These are phyloP conservation scores for Scaptomyza reducta DNA, from an alignment of 2,888 invertebrate species.

Conservation along the genomic window DNA sequence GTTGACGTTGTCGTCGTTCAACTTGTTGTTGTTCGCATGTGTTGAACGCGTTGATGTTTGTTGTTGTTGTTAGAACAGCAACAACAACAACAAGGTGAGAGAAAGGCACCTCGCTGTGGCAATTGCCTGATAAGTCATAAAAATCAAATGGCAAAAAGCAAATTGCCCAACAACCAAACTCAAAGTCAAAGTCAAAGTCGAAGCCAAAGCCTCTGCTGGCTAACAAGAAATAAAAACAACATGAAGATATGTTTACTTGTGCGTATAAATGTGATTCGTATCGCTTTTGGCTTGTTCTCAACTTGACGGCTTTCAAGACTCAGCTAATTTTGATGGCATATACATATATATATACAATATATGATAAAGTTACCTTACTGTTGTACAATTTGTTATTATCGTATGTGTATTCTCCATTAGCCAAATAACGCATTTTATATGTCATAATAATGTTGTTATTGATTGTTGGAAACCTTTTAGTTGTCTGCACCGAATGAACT, in stretches of 20 bases:
- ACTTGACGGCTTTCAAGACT: constrained; percentile 49
- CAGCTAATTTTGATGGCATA: constrained; percentile 58
- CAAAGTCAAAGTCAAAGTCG: constrained; percentile 22
- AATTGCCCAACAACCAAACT: constrained; percentile 6
- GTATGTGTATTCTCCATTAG: constrained; percentile 5
- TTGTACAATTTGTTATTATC: not conserved
- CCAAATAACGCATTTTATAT: not conserved
- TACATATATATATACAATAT: constrained; percentile 37
- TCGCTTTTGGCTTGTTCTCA: constrained; percentile 47
- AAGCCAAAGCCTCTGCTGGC: constrained; percentile 30
- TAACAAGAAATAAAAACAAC: constrained; percentile 29
- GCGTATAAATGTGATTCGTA: constrained; percentile 24
- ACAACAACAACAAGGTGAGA: constrained; percentile 36
- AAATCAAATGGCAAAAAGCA: constrained; percentile 71
- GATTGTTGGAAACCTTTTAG: not conserved
- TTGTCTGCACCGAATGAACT: too few species aligned
- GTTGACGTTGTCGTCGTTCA: constrained; percentile 56
- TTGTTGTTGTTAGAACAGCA: not conserved
- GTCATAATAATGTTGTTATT: constrained; percentile 8
- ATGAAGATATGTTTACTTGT: constrained; percentile 4
- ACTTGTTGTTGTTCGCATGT: constrained; percentile 12
- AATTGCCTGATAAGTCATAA: constrained; percentile 74
- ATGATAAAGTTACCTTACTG: constrained; percentile 18
- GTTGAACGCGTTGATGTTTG: too few species aligned
- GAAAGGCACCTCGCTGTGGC: constrained; percentile 32